Percentiles rank a stretch among this genome's conserved stretches.
Evolutionary conservation across 2,113 vertebrate genomes (phyloP).

Genomic region (Pungitius pungitius): DNA sequence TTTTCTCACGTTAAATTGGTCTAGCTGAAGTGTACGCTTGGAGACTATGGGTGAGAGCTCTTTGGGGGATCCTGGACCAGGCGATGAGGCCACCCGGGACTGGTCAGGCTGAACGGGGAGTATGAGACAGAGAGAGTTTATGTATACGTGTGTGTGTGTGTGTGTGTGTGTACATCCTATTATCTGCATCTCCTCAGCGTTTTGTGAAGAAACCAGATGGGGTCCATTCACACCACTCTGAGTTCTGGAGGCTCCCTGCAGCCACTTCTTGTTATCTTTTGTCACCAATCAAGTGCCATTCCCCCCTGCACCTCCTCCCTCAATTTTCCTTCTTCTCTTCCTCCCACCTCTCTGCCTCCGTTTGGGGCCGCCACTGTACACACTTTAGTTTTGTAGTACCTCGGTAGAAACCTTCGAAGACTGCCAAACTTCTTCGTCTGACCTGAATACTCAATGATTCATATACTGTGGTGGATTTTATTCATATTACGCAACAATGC

Average conservation of each 20-base stretch:
- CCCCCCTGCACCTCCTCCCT: conserved; percentile 39
- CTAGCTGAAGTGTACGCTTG: conserved; percentile 57
- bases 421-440: neutral
- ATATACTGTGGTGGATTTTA: neutral
- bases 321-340: neutral
- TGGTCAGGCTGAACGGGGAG: conserved; percentile 53
- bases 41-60: conserved; percentile 63
- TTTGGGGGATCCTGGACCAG: conserved; percentile 73
- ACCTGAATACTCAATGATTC: neutral
- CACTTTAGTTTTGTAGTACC: conserved; percentile 17
- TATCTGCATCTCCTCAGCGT: conserved; percentile 71
- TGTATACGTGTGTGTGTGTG: neutral
- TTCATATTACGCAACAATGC: too few relatives aligned
- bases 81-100: conserved; percentile 70
- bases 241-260: conserved; percentile 84
- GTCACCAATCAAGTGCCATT: conserved; percentile 85
- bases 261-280: conserved; percentile 87
- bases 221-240: conserved; percentile 86
- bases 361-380: conserved; percentile 38
- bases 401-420: neutral
- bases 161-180: conserved; percentile 60
- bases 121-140: conserved; percentile 22
- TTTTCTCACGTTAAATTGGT: conserved; percentile 78
- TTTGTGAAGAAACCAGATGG: conserved; percentile 83
- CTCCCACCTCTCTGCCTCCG: conserved; percentile 4